A percentile compares a stretch with the other conserved stretches of the same genome.
These are phyloP conservation scores for Mesochorus sp. DNA, from an alignment of 2,888 invertebrate species.

Conservation along the genomic window DNA sequence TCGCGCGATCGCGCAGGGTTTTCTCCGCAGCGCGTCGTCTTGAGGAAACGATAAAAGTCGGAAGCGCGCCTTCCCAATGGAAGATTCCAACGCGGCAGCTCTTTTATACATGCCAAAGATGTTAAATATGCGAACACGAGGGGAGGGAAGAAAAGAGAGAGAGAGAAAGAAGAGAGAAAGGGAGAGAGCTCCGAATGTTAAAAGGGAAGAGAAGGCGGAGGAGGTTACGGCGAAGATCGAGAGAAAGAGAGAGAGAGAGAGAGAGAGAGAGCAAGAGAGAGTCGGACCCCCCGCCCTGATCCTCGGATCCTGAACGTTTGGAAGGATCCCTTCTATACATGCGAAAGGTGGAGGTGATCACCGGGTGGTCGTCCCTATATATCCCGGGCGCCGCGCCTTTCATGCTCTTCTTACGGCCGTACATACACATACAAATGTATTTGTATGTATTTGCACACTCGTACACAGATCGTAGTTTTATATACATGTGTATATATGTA, in stretches of 20 bases:
- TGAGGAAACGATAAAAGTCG: too few relatives aligned
- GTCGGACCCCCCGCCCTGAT: constrained; percentile 41
- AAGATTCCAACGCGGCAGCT: too few relatives aligned
- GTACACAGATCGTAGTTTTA: not conserved
- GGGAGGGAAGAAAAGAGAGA: constrained; percentile 36
- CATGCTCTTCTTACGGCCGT: constrained; percentile 23
- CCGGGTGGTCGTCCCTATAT: constrained; percentile 47
- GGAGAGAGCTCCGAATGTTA: too few relatives aligned
- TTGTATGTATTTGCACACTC: too few relatives aligned
- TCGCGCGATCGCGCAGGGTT: too few relatives aligned
- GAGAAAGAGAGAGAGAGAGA: not conserved
- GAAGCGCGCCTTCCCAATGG: too few relatives aligned
- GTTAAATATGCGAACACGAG: constrained; percentile 3
- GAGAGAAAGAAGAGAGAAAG: not conserved
- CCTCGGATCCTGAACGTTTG: too few relatives aligned
- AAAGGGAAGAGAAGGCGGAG: constrained; percentile 21
- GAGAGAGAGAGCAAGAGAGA: constrained; percentile 24
- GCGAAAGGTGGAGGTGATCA: constrained; percentile 35
- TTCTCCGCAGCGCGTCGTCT: too few relatives aligned
- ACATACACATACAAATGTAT: not conserved
- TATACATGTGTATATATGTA: not conserved
- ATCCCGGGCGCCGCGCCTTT: constrained; percentile 39
- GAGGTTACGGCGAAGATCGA: constrained; percentile 18
- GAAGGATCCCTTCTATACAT: too few relatives aligned
- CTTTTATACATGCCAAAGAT: too few relatives aligned